A percentile compares a stretch with the other conserved stretches of the same genome.
Conservation (phyloP, 1,140 invertebrate species). For the Bursaphelenchus mucronatus region DNA sequence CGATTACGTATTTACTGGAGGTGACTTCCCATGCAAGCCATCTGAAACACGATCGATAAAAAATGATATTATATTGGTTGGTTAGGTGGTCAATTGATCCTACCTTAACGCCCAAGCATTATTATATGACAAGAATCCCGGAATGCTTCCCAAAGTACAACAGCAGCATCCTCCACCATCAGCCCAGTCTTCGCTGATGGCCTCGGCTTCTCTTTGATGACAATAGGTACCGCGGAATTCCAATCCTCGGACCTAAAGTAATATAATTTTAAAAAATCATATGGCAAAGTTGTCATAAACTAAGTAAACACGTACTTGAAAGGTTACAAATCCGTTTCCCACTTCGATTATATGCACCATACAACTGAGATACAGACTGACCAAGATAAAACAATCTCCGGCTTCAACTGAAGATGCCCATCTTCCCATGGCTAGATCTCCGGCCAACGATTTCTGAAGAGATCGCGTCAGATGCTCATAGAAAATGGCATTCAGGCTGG, state of each 20-base stretch:
- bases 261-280: conserved; percentile 12
- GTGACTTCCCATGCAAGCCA: conserved; percentile 96
- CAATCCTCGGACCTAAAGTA: conserved; percentile 69
- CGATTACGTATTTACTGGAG: conserved; percentile 89
- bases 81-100: background rate
- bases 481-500: conserved; percentile 98
- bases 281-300: background rate
- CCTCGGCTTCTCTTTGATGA: conserved; percentile 79
- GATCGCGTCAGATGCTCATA: conserved; percentile 96
- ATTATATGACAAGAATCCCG: conserved; percentile 80
- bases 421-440: conserved; percentile 79
- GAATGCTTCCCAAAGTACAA: conserved; percentile 83
- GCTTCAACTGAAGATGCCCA: conserved; percentile 52
- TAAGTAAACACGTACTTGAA: conserved; percentile 70
- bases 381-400: conserved; percentile 82
- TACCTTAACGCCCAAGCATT: conserved; percentile 75
- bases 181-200: conserved; percentile 85
- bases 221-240: conserved; percentile 97
- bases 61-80: background rate
- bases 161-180: conserved; percentile 83
- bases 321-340: conserved; percentile 96
- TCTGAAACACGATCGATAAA: conserved; percentile 20
- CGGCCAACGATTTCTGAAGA: conserved; percentile 88
- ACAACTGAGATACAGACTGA: conserved; percentile 96
- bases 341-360: conserved; percentile 94